phyloP scores from a whole-genome alignment of 2,797 vertebrate species.

The Premnoplex brunnescens region DNA sequence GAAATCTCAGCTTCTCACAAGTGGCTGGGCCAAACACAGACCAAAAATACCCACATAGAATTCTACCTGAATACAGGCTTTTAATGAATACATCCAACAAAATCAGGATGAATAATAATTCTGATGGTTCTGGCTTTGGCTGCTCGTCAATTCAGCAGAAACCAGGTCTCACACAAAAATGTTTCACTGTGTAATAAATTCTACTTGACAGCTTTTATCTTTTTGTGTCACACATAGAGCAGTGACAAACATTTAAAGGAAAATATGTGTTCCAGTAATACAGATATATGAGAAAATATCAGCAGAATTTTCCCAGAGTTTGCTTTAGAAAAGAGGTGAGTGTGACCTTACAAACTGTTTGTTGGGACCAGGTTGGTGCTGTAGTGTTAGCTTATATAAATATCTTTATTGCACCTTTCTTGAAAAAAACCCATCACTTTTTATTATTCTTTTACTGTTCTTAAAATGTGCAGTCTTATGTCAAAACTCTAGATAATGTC shows the following conservation, averaged over 20 bases:
- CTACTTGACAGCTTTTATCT: constrained; percentile 32
- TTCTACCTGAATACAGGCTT: background rate
- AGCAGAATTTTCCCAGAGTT: background rate
- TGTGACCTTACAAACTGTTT: background rate
- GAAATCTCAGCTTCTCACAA: too few species aligned
- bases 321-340: background rate
- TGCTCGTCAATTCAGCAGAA: constrained; percentile 28
- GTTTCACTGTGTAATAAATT: constrained; percentile 20
- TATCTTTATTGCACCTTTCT: background rate
- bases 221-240: constrained; percentile 57
- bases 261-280: background rate
- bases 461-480: background rate
- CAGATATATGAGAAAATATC: background rate
- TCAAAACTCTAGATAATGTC: background rate
- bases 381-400: background rate
- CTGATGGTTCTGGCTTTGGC: constrained; percentile 45
- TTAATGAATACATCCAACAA: constrained; percentile 7
- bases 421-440: background rate
- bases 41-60: too few species aligned
- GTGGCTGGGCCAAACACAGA: too few species aligned
- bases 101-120: background rate
- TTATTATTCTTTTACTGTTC: background rate
- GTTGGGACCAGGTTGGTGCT: background rate
- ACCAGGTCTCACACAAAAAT: constrained; percentile 36
- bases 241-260: constrained; percentile 15